These are phyloP conservation scores for Papilio gigon DNA, from an alignment of 2,888 invertebrate species.

Conservation along the genomic window DNA sequence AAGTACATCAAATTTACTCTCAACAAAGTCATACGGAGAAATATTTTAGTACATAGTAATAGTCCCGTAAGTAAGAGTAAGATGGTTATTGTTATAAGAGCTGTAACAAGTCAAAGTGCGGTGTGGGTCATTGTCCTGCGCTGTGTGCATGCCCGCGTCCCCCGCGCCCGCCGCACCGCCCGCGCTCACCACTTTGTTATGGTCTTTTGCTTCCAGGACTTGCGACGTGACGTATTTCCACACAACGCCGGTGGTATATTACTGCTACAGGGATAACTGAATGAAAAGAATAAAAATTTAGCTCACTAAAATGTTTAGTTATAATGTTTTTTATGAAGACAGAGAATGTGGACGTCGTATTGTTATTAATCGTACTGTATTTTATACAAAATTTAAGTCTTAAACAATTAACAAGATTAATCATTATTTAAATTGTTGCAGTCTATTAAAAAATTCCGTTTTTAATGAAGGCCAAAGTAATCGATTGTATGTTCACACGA, in stretches of 20 bases:
- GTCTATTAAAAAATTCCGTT: background rate
- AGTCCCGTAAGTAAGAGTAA: constrained; percentile 9
- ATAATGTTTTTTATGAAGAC: background rate
- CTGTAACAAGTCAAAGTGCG: constrained; percentile 12
- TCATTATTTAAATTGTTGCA: background rate
- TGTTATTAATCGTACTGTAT: background rate
- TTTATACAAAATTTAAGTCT: background rate
- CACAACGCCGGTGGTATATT: constrained; percentile 47
- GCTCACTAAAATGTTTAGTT: background rate
- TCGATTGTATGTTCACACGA: constrained; percentile 5
- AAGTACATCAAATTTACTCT: background rate
- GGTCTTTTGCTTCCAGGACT: constrained; percentile 57
- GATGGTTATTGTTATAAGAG: constrained; percentile 39
- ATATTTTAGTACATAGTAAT: background rate
- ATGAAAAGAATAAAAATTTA: background rate
- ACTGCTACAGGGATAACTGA: constrained; percentile 44
- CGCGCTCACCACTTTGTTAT: constrained; percentile 53
- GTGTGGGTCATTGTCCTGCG: constrained; percentile 63
- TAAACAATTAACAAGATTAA: background rate
- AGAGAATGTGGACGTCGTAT: background rate
- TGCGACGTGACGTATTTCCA: constrained; percentile 53
- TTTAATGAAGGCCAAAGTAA: background rate
- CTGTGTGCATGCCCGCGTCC: constrained; percentile 67
- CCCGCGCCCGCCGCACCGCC: constrained; percentile 42
- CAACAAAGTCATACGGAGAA: background rate